phyloP scores from a whole-genome alignment of 37 sponge, comb jelly and placozoan genomes.

The Cliona cf. orientalis region DNA sequence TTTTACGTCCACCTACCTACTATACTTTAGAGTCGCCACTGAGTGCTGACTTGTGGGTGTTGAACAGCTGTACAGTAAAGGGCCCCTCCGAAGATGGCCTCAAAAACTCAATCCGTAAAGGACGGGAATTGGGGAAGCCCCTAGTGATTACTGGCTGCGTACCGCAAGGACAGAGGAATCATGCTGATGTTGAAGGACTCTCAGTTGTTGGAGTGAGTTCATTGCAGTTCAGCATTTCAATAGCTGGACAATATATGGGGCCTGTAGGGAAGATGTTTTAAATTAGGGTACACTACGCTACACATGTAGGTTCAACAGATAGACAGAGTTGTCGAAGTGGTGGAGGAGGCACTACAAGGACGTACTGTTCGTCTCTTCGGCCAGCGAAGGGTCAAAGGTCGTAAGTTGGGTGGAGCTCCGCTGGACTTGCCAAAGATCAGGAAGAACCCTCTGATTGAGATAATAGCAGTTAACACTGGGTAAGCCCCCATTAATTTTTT shows the following conservation, averaged over 20 bases:
- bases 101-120: conserved; percentile 70
- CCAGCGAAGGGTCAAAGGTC: conserved; percentile 46
- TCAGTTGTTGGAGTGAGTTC: conserved; percentile 86
- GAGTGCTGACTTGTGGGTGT: conserved; percentile 88
- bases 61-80: conserved; percentile 98
- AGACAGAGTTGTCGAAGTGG: conserved; percentile 92
- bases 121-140: conserved; percentile 68
- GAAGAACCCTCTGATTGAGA: conserved; percentile 92
- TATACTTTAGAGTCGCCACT: conserved; percentile 72
- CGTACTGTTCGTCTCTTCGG: conserved; percentile 80
- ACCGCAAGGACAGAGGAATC: conserved; percentile 86
- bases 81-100: conserved; percentile 94
- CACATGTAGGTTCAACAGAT: conserved; percentile 87
- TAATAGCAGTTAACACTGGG: conserved; percentile 96
- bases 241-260: neutral
- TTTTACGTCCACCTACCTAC: neutral
- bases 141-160: conserved; percentile 95
- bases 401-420: conserved; percentile 83
- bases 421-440: conserved; percentile 94
- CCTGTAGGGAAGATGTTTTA: neutral
- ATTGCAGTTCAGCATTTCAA: too few species aligned
- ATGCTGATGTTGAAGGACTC: conserved; percentile 63
- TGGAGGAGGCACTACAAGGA: conserved; percentile 96
- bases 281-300: neutral
- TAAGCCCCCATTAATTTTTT: too few species aligned